phyloP scores from a whole-genome alignment of 1,140 invertebrate species.

The Lerema accius region DNA sequence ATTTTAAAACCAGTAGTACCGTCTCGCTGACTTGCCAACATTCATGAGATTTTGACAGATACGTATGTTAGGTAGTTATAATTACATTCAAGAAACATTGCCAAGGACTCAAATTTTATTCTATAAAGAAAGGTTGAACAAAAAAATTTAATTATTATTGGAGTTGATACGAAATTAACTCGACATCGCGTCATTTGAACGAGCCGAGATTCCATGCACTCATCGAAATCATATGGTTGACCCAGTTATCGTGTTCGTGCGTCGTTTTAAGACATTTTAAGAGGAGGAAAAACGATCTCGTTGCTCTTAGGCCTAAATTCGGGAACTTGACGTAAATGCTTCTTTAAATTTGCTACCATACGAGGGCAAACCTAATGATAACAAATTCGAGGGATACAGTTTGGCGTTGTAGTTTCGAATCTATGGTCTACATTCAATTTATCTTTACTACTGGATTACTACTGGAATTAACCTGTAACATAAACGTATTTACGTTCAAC shows the following conservation, averaged over 20 bases:
- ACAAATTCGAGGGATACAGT: no score
- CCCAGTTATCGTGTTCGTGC: constrained; percentile 10
- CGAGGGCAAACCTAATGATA: no score
- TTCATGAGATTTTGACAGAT: constrained; percentile 73
- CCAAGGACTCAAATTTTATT: constrained; percentile 57
- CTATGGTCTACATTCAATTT: no score
- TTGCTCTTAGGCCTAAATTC: no score
- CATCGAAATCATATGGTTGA: constrained; percentile 8
- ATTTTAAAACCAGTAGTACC: constrained; percentile 55
- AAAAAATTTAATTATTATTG: background rate
- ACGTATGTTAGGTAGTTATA: constrained; percentile 65
- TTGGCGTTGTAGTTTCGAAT: no score
- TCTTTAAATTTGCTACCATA: no score
- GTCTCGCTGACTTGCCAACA: constrained; percentile 69
- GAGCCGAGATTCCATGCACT: background rate
- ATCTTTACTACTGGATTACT: no score
- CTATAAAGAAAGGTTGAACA: background rate
- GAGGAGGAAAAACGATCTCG: no score
- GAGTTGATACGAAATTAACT: background rate
- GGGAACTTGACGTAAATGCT: no score
- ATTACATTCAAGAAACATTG: constrained; percentile 75
- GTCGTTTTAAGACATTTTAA: background rate
- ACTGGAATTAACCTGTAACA: no score
- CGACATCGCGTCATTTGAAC: background rate
- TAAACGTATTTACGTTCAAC: no score